phyloP scores from a whole-genome alignment of 2,888 invertebrate species.

The Orgyia antiqua region DNA sequence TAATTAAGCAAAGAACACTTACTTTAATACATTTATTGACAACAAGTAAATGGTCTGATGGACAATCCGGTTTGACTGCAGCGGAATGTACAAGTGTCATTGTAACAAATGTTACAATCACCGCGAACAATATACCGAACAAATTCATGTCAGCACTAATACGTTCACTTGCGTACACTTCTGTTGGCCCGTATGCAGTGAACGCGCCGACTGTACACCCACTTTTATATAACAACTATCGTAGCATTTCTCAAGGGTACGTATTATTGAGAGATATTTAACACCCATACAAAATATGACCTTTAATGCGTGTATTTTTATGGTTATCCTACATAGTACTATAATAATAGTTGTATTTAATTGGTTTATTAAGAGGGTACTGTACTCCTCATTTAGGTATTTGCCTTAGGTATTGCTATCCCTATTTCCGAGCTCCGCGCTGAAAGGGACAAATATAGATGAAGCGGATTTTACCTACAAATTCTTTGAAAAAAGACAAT shows the following conservation, averaged over 20 bases:
- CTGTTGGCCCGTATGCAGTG: slow-evolving; percentile 1
- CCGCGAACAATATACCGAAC: slow-evolving; percentile 3
- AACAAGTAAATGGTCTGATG: slow-evolving; percentile 7
- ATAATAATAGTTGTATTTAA: too few species aligned
- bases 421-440: too few species aligned
- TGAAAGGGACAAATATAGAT: too few species aligned
- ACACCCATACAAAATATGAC: not conserved
- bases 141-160: slow-evolving; percentile 4
- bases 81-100: slow-evolving; percentile 4
- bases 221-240: slow-evolving; percentile 8
- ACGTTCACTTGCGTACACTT: slow-evolving; percentile 1
- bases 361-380: too few species aligned
- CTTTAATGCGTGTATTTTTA: too few species aligned
- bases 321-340: too few species aligned
- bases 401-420: too few species aligned
- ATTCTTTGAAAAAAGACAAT: too few species aligned
- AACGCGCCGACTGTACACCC: not conserved
- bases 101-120: slow-evolving; percentile 2
- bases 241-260: slow-evolving; percentile 11
- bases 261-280: not conserved
- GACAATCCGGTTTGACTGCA: slow-evolving; percentile 4
- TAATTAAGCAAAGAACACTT: slow-evolving; percentile 1
- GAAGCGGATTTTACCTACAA: too few species aligned
- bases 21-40: slow-evolving; percentile 9
- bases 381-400: too few species aligned